A percentile compares a stretch with the other conserved stretches of the same genome.
Evolutionary conservation across 2,888 invertebrate species (phyloP).

Genomic region (Micropterix aruncella): DNA sequence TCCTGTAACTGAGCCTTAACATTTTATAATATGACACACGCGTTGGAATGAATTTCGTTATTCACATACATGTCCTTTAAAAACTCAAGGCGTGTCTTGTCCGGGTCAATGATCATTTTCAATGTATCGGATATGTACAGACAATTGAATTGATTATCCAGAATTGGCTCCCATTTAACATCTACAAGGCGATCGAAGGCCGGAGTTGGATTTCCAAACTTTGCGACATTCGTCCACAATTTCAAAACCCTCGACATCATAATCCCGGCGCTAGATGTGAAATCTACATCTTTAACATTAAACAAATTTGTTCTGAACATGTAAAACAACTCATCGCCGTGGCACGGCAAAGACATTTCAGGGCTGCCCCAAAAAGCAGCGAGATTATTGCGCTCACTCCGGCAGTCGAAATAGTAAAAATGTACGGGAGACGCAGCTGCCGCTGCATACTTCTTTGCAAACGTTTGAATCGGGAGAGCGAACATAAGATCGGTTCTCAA

Average conservation of each 20-base stretch:
- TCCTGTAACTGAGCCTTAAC: too few relatives aligned
- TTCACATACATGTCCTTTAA: too few relatives aligned
- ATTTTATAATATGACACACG: too few relatives aligned
- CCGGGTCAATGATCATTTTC: neutral
- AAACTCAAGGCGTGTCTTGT: neutral
- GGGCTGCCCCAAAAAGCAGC: conserved; percentile 28
- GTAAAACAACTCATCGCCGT: neutral
- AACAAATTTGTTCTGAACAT: neutral
- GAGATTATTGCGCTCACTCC: conserved; percentile 27
- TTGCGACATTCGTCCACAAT: conserved; percentile 28
- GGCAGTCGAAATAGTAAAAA: conserved; percentile 26
- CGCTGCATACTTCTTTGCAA: conserved; percentile 21
- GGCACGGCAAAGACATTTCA: conserved; percentile 21
- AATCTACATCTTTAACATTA: neutral
- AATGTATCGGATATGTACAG: neutral
- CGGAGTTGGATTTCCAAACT: conserved; percentile 13
- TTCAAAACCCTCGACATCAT: conserved; percentile 21
- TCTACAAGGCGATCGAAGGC: neutral
- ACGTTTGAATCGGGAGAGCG: conserved; percentile 24
- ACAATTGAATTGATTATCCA: neutral
- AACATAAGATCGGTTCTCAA: conserved; percentile 26
- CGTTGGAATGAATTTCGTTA: too few relatives aligned
- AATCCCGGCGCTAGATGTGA: conserved; percentile 12
- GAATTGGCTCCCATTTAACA: neutral
- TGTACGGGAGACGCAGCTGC: conserved; percentile 20